Percentiles rank a stretch among this genome's conserved stretches.
Conservation (phyloP, 2,113 vertebrate species). For the Apodemus sylvaticus region DNA sequence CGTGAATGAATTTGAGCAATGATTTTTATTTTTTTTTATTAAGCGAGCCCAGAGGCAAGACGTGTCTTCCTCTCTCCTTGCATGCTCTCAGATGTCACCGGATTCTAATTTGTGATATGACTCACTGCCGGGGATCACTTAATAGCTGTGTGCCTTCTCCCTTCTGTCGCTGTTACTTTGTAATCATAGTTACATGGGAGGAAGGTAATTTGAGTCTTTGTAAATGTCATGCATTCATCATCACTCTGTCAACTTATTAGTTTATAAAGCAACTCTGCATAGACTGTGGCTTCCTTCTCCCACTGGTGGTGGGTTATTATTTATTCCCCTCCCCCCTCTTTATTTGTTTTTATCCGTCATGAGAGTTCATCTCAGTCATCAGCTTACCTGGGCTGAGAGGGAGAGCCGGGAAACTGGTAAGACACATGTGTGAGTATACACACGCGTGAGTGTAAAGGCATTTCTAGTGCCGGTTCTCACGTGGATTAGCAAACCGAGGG, state of each 20-base stretch:
- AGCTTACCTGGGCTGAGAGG: not conserved
- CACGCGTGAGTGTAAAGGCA: not conserved
- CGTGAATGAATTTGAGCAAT: not conserved
- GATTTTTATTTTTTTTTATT: not conserved
- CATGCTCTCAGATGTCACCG: not conserved
- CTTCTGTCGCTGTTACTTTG: not conserved
- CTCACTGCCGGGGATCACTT: not conserved
- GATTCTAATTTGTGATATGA: not conserved
- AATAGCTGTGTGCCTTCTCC: not conserved
- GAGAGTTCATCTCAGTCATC: not conserved
- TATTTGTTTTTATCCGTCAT: not conserved
- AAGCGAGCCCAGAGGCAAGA: not conserved
- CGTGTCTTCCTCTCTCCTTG: not conserved
- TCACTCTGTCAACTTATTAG: not conserved
- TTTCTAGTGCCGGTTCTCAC: not conserved
- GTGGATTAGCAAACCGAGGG: not conserved
- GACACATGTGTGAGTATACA: too few relatives aligned
- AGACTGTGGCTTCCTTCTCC: not conserved
- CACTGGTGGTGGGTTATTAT: not conserved
- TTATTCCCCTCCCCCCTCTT: not conserved
- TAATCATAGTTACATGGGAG: not conserved
- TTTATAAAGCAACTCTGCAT: not conserved
- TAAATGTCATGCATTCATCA: not conserved
- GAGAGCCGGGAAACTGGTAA: not conserved
- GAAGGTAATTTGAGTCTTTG: not conserved